Conservation (phyloP, 2,888 invertebrate species). For the Brenthis ino region DNA sequence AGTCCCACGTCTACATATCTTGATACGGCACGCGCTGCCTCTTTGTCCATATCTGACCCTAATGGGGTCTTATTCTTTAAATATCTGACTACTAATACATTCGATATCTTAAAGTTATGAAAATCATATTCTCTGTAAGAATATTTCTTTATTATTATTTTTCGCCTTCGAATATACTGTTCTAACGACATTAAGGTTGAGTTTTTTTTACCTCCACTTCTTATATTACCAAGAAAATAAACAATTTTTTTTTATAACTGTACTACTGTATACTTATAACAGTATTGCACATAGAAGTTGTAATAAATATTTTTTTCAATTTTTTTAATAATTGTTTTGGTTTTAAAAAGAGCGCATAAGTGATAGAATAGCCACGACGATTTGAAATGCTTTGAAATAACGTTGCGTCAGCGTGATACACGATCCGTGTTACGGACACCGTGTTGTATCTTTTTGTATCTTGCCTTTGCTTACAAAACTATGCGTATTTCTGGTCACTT, state of each 20-base stretch:
- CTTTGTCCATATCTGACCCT: slow-evolving; percentile 11
- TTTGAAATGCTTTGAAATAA: neutral
- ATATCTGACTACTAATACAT: too few species aligned
- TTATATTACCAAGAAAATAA: too few species aligned
- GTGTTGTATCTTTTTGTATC: slow-evolving; percentile 11
- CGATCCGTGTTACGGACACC: slow-evolving; percentile 22
- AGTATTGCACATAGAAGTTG: too few species aligned
- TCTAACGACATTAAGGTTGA: too few species aligned
- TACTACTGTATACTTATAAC: too few species aligned
- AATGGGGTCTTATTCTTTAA: slow-evolving; percentile 7
- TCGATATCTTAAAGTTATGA: too few species aligned
- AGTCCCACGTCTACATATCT: slow-evolving; percentile 5
- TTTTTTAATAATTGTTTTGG: too few species aligned
- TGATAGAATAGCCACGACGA: neutral
- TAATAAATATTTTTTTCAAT: too few species aligned
- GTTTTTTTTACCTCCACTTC: too few species aligned
- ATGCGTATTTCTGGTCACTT: neutral
- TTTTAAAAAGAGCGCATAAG: too few species aligned
- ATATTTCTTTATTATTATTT: neutral
- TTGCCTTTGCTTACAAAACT: slow-evolving; percentile 2
- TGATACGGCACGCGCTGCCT: slow-evolving; percentile 21
- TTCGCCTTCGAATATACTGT: neutral
- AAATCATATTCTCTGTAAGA: neutral
- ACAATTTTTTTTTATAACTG: too few species aligned
- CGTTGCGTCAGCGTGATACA: slow-evolving; percentile 21